A percentile compares a stretch with the other conserved stretches of the same genome.
These are phyloP conservation scores for Noctua fimbriata DNA, from an alignment of 2,888 invertebrate species.

Conservation along the genomic window DNA sequence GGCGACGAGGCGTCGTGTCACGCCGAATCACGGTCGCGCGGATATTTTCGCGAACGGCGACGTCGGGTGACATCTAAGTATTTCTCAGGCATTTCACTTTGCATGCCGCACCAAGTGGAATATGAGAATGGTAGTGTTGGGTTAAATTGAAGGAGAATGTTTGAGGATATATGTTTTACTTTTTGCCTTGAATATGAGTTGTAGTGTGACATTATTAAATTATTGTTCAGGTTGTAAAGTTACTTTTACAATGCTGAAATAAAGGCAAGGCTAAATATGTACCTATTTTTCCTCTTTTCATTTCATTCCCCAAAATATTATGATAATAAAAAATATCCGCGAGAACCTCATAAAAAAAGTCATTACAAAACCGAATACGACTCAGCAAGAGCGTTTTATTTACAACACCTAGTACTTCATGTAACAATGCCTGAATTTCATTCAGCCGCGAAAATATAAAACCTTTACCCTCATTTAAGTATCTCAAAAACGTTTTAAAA, in stretches of 20 bases:
- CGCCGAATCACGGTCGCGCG: conserved; percentile 39
- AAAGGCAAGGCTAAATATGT: conserved; percentile 2
- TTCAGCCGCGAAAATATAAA: conserved; percentile 41
- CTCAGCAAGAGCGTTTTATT: conserved; percentile 20
- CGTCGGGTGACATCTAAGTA: conserved; percentile 31
- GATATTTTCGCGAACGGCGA: conserved; percentile 32
- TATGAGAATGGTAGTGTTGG: conserved; percentile 12
- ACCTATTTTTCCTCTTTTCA: not conserved
- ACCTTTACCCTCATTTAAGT: conserved; percentile 42
- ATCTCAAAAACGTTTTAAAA: conserved; percentile 55
- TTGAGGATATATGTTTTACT: not conserved
- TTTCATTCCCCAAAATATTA: conserved; percentile 19
- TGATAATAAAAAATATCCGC: conserved; percentile 28
- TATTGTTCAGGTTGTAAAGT: not conserved
- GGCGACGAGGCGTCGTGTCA: conserved; percentile 42
- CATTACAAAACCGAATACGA: conserved; percentile 35
- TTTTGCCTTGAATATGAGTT: not conserved
- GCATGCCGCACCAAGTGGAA: conserved; percentile 10
- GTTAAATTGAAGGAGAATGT: conserved; percentile 1
- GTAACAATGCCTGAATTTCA: conserved; percentile 42
- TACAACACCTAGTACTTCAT: conserved; percentile 37
- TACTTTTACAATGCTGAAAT: not conserved
- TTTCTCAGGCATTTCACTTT: conserved; percentile 45
- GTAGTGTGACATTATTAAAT: not conserved
- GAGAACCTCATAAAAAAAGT: conserved; percentile 33